Evolutionary conservation across 2,113 vertebrate genomes (phyloP).

Genomic region (Seriola dumerili): DNA sequence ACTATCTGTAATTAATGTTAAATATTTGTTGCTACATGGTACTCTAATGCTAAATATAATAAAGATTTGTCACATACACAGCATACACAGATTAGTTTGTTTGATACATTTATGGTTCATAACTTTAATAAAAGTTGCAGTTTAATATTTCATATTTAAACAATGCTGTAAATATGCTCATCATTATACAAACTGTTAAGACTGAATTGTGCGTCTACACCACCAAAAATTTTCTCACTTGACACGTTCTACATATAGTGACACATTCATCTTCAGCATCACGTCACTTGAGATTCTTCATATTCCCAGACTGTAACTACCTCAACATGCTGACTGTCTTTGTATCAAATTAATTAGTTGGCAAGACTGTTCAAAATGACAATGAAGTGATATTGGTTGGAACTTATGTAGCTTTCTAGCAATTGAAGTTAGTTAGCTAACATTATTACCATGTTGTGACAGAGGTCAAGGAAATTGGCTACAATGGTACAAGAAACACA

Average conservation of each 20-base stretch:
- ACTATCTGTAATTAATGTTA: too few species aligned
- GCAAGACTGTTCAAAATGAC: too few species aligned
- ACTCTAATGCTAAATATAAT: too few species aligned
- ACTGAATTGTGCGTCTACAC: background rate
- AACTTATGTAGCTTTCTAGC: too few species aligned
- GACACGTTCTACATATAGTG: background rate
- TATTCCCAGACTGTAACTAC: background rate
- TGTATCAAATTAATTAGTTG: too few species aligned
- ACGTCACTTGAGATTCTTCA: background rate
- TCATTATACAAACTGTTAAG: background rate
- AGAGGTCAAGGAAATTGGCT: background rate
- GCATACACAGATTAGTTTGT: background rate
- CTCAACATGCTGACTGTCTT: background rate
- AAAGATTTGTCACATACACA: background rate
- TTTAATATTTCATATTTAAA: background rate
- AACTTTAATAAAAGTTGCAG: background rate
- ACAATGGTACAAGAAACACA: background rate
- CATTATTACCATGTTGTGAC: background rate
- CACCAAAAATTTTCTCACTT: background rate
- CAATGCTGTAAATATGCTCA: background rate
- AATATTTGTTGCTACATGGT: too few species aligned
- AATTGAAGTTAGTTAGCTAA: too few species aligned
- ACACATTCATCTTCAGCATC: background rate
- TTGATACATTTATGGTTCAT: background rate
- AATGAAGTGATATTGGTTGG: too few species aligned